Evolutionary conservation across 2,113 vertebrate species (phyloP).

Genomic region (Crocuta crocuta): DNA sequence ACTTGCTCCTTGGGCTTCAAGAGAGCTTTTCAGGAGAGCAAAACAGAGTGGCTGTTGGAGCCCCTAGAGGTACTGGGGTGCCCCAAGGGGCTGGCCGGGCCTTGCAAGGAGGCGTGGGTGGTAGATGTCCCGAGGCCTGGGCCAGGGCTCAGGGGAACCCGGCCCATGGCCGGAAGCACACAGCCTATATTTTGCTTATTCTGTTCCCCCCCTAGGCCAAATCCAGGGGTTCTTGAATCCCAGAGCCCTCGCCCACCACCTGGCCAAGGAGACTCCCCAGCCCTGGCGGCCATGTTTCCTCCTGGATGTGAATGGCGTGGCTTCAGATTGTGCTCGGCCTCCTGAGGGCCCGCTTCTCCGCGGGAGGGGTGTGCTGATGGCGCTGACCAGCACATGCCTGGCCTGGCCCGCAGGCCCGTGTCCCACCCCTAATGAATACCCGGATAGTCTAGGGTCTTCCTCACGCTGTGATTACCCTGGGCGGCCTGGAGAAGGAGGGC

Average conservation of each 20-base stretch:
- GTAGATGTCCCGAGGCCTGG: neutral
- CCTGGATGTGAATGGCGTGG: neutral
- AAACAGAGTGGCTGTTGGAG: fast-evolving
- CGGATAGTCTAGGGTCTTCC: neutral
- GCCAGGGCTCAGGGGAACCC: neutral
- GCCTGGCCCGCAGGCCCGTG: neutral
- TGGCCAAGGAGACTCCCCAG: neutral
- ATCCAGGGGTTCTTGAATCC: neutral
- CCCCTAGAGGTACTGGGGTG: neutral
- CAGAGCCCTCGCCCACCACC: neutral
- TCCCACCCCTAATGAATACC: neutral
- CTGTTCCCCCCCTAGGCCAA: neutral
- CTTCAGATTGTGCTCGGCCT: neutral
- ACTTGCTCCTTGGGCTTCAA: neutral
- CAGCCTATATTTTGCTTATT: fast-evolving
- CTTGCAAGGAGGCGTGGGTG: neutral
- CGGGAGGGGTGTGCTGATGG: neutral
- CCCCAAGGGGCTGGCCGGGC: neutral
- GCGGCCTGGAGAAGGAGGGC: neutral
- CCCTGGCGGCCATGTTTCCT: neutral
- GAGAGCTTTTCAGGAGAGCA: neutral
- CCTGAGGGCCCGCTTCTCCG: neutral
- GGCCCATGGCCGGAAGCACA: fast-evolving
- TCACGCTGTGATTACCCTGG: neutral
- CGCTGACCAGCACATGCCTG: fast-evolving